A percentile compares a stretch with the other conserved stretches of the same genome.
phyloP scores from a whole-genome alignment of 2,888 invertebrate species.

The Rhingia rostrata region DNA sequence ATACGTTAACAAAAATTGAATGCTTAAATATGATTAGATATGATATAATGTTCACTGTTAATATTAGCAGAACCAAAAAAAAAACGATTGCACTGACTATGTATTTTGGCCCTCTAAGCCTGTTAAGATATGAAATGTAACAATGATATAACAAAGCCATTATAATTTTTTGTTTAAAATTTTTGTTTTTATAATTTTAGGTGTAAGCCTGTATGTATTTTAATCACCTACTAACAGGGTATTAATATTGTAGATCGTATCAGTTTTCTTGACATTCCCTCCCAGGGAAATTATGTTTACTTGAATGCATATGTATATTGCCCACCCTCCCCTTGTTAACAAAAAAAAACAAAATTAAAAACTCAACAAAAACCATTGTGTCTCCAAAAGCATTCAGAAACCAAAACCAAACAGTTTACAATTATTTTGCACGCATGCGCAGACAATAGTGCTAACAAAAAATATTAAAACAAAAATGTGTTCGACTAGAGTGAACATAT shows the following conservation, averaged over 20 bases:
- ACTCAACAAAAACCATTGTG: too few relatives aligned
- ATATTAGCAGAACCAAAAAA: constrained; percentile 34
- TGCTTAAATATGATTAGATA: constrained; percentile 39
- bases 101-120: constrained; percentile 8
- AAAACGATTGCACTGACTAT: constrained; percentile 13
- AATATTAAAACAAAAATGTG: too few relatives aligned
- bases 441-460: too few relatives aligned
- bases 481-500: too few relatives aligned
- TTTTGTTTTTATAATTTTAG: neutral
- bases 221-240: neutral
- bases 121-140: constrained; percentile 26
- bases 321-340: too few relatives aligned
- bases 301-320: neutral
- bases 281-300: neutral
- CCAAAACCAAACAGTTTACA: too few relatives aligned
- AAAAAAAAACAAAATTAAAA: too few relatives aligned
- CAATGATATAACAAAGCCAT: constrained; percentile 19
- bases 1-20: constrained; percentile 19
- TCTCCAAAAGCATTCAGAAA: too few relatives aligned
- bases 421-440: too few relatives aligned
- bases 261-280: constrained; percentile 42
- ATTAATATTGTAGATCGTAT: constrained; percentile 54
- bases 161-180: constrained; percentile 10
- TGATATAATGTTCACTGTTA: constrained; percentile 51
- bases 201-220: neutral